Base-by-base conservation (phyloP, 2,797 vertebrate genomes). In the Sparidentex hasta region DNA sequence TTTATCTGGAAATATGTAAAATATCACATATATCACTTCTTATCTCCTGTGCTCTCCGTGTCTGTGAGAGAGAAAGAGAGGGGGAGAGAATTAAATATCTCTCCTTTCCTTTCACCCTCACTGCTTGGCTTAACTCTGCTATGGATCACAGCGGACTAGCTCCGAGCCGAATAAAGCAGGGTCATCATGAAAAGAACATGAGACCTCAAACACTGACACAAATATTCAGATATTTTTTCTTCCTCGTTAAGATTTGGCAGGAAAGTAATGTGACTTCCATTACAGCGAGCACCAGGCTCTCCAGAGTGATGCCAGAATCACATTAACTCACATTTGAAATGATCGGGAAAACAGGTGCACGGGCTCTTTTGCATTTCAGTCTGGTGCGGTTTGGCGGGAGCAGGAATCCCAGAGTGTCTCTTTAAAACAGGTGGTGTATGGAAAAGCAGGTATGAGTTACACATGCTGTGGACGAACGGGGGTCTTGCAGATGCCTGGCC, bases 391-490 rank as follows among this genome's bases (percentile, higher is more conserved):
- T 74, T 75, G 56, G 43, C 12, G 29, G 17, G 16, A 71, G 41
- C 44, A 68, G 62, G 62, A 80, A 83, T 70, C 38, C 8, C 11
- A 43, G 51, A 76, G 43, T 23, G 57, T 65, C 51, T 52, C 76
- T 71, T 74, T 71, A 67, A 74, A 86, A 65, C 66, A 83, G 81
- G 67, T 82, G 86, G 57, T 57, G 67, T 65, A 38, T 74, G 38
- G 74, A 78, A 71, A 78, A 38, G 59, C 82, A 84, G 86, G 78
- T 90, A 63, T 92, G 88, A 87, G 86, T 88, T 92, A 79, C 90
- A 87, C 82, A 78, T 75, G 71, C 73, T 61, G 62, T 27, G 55
- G 76, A 78, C 8, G 73, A 76, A 33, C 64, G 2, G 38, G 57
- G 57, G 70, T 38, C 65, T 51, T 68, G 65, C 20, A 56, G 67